Evolutionary conservation across 2,888 invertebrate species (phyloP).

Genomic region (Drosophila tanythrix): DNA sequence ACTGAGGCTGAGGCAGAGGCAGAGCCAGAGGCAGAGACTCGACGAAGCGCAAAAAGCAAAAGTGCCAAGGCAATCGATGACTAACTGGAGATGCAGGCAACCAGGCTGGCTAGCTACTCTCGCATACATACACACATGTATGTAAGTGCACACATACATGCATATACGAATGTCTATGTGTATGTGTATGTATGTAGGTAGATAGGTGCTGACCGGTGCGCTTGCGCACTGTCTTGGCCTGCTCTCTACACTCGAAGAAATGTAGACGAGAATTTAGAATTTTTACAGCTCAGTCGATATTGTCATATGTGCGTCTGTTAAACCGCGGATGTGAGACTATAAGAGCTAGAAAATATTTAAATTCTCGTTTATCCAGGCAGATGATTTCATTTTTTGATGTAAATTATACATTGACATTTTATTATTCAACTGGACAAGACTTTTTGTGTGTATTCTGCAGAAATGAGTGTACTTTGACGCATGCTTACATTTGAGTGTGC

Average conservation of each 20-base stretch:
- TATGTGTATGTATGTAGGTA: not conserved
- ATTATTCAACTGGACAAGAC: not conserved
- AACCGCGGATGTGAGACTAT: not conserved
- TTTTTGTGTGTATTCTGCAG: too few species aligned
- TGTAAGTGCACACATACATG: not conserved
- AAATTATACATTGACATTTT: not conserved
- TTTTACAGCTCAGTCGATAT: not conserved
- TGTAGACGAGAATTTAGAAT: not conserved
- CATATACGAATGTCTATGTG: not conserved
- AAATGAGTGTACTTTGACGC: not conserved
- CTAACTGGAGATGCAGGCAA: slow-evolving; percentile 49
- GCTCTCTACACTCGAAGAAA: slow-evolving; percentile 8
- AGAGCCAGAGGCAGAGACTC: slow-evolving; percentile 13
- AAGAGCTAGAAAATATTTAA: not conserved
- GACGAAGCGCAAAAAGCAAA: slow-evolving; percentile 53
- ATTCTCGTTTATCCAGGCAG: not conserved
- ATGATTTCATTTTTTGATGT: not conserved
- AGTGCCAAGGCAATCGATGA: slow-evolving; percentile 64
- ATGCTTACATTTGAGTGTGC: not conserved
- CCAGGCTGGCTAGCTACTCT: slow-evolving; percentile 11
- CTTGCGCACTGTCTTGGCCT: slow-evolving; percentile 26
- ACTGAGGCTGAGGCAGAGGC: slow-evolving; percentile 14
- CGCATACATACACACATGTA: not conserved
- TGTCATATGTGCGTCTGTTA: not conserved
- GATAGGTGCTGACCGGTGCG: slow-evolving; percentile 39